These are phyloP conservation scores for Thripadectes ignobilis DNA, from an alignment of 2,797 vertebrate genomes.

Conservation along the genomic window DNA sequence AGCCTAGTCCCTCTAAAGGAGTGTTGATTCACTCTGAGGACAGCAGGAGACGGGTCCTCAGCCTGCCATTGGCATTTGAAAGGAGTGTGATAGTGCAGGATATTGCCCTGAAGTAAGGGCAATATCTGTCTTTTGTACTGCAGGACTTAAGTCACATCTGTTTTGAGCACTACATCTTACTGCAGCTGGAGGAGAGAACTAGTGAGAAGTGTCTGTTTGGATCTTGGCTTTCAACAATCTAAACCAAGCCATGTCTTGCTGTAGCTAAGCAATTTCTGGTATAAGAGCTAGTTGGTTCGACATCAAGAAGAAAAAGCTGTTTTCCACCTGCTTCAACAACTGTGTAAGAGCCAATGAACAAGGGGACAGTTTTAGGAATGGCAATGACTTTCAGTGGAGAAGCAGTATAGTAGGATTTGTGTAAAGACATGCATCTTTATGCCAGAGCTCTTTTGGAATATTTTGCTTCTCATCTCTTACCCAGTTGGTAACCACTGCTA, in stretches of 20 bases:
- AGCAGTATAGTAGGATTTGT: background rate
- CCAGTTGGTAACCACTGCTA: background rate
- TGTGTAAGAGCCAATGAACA: background rate
- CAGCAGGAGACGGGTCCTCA: background rate
- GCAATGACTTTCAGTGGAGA: background rate
- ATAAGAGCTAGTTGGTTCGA: background rate
- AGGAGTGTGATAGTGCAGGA: background rate
- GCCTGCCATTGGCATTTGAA: constrained; percentile 28
- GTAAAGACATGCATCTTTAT: background rate
- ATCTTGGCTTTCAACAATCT: background rate
- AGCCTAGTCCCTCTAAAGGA: background rate
- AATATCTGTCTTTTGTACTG: background rate
- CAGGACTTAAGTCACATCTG: background rate
- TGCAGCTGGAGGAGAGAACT: background rate
- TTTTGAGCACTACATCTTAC: background rate
- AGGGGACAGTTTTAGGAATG: background rate
- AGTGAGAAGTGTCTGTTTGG: background rate
- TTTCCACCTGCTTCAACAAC: background rate
- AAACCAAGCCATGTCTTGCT: background rate
- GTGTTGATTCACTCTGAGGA: constrained; percentile 23
- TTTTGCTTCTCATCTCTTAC: background rate
- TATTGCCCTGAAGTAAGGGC: background rate
- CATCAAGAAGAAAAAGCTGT: background rate
- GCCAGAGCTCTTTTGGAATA: background rate
- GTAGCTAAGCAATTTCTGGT: background rate